Base-by-base conservation (phyloP, 1,140 invertebrate species). In the Micrasema longulum region DNA sequence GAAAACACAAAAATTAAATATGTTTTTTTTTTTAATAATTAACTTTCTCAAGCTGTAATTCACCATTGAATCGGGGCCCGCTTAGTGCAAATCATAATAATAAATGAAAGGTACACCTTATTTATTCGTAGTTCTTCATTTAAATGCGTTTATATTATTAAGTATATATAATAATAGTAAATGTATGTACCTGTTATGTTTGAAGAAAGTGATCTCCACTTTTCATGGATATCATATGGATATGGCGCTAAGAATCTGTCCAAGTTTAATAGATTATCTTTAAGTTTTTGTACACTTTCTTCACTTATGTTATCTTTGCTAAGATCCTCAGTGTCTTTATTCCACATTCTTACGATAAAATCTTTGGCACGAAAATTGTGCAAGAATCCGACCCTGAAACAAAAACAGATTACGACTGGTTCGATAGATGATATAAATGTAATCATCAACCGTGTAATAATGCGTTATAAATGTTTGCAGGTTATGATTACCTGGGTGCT, bases 171-270 rank as follows among this genome's bases (percentile, higher is more conserved):
- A 5, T 16, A 41, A 23, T 12, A 26, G 18, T 65, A 65, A 12
- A 65, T 36, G 9, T 63, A 48, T 26, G 31, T 82, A 85, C 90
- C 86, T 75, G 89, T 89, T 1, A 97, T 89, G 78, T 91, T 87
- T 76, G 90, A 90, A 3, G 93, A 92, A 12, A 99, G 84, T 22
- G 90, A 86, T 63, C 92, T 89, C 97, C 97, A 99, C 76, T 92
- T 91, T 72, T 92, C 90, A 80, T 91, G 94, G 70, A 91, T 91
- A 73, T 97, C 92, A 84, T 92, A 97, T 11, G 97, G 97, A 87
- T 99, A 99, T 3, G 94, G 88, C 11, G 93, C 97, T 43, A 99
- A 82, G 81, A 89, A 92, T 72, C 84, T 85, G 78, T 99, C 96
- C 43, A 99, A 80, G 60, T 93, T 88, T 52, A 88, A 84, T 38